These are phyloP conservation scores for Cactoblastis cactorum DNA, from an alignment of 2,888 invertebrate species.

Conservation along the genomic window DNA sequence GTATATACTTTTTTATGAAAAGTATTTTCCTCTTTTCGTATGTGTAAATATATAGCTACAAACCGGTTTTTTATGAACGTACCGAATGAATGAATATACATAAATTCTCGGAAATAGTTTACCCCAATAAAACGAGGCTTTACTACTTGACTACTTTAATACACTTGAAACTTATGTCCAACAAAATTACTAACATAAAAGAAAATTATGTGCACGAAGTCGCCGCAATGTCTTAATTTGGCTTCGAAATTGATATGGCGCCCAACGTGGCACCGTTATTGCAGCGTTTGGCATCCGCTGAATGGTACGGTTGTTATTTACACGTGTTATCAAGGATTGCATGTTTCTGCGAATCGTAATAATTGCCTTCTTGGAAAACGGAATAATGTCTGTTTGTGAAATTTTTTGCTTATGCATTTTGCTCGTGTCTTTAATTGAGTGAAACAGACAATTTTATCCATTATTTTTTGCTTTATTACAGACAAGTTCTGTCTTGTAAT, in stretches of 20 bases:
- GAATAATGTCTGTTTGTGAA: background rate
- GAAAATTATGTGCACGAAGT: background rate
- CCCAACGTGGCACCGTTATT: slow-evolving; percentile 15
- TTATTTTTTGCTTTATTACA: background rate
- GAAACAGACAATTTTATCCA: background rate
- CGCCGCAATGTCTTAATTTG: background rate
- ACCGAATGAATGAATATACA: too few species aligned
- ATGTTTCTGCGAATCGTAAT: slow-evolving; percentile 2
- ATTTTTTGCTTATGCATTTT: background rate
- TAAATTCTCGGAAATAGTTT: too few species aligned
- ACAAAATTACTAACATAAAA: background rate
- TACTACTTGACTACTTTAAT: too few species aligned
- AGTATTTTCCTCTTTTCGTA: too few species aligned
- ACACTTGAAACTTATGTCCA: background rate
- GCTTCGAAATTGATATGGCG: slow-evolving; percentile 15
- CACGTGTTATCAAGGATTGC: slow-evolving; percentile 20
- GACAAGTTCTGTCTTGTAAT: too few species aligned
- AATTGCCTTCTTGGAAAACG: background rate
- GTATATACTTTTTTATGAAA: too few species aligned
- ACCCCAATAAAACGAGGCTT: background rate
- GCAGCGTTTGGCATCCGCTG: background rate
- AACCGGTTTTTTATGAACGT: too few species aligned
- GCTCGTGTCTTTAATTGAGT: background rate
- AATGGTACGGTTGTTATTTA: slow-evolving; percentile 21
- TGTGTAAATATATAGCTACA: too few species aligned